These are phyloP conservation scores for Philotrypesis tridentata DNA, from an alignment of 1,140 invertebrate species.

Conservation along the genomic window DNA sequence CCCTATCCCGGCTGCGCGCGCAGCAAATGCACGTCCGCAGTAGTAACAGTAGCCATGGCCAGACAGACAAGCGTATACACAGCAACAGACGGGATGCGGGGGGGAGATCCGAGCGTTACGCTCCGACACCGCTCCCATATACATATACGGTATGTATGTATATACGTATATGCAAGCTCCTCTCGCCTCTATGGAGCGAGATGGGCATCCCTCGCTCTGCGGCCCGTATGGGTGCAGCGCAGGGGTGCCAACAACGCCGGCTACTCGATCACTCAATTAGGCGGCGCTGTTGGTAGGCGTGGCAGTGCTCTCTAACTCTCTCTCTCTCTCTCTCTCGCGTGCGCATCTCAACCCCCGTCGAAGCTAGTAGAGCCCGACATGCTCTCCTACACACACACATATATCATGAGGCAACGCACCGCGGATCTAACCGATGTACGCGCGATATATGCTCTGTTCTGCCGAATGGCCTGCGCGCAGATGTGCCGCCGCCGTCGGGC, in stretches of 20 bases:
- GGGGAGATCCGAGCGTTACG: conserved; percentile 10
- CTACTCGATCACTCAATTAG: conserved; percentile 59
- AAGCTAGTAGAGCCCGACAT: too few relatives aligned
- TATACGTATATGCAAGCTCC: not conserved
- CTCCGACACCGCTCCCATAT: too few relatives aligned
- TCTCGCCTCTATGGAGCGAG: not conserved
- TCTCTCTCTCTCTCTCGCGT: too few relatives aligned
- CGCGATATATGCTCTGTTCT: not conserved
- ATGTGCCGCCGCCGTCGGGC: not conserved
- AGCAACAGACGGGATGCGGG: not conserved
- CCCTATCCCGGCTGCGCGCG: not conserved
- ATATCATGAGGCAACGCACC: conserved; percentile 38
- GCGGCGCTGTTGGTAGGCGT: conserved; percentile 55
- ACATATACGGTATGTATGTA: too few relatives aligned
- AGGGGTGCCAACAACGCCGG: conserved; percentile 35
- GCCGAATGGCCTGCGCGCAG: conserved; percentile 6
- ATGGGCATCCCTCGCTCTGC: conserved; percentile 9
- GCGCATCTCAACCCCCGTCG: too few relatives aligned
- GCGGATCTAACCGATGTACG: conserved; percentile 27
- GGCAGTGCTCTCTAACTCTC: not conserved
- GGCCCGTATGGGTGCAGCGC: conserved; percentile 27
- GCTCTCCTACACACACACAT: conserved; percentile 8
- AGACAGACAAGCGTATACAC: not conserved
- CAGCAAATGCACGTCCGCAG: not conserved
- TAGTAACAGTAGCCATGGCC: not conserved